These are phyloP conservation scores for Cinara cedri DNA, from an alignment of 2,888 invertebrate species.

Conservation along the genomic window DNA sequence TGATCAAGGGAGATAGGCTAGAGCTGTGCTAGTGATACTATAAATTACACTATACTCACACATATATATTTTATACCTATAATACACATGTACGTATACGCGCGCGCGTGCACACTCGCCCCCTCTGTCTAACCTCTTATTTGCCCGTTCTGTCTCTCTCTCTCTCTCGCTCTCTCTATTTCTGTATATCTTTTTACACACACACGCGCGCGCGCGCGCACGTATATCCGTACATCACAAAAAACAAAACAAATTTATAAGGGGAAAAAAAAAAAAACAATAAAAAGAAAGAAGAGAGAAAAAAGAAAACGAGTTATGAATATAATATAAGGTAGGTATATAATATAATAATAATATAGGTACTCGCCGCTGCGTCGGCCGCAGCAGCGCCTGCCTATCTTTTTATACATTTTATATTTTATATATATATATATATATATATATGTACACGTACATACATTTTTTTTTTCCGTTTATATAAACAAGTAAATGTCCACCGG, in stretches of 20 bases:
- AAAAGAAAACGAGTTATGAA: slow-evolving; percentile 56
- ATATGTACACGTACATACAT: slow-evolving; percentile 25
- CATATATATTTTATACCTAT: too few relatives aligned
- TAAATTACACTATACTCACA: slow-evolving; percentile 49
- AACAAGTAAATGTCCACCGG: slow-evolving; percentile 51
- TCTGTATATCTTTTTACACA: neutral
- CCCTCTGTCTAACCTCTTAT: neutral
- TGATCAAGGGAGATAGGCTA: slow-evolving; percentile 53
- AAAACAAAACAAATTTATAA: slow-evolving; percentile 55
- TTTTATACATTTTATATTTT: neutral
- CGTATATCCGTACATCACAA: neutral
- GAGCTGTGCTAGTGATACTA: slow-evolving; percentile 50
- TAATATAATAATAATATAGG: too few relatives aligned
- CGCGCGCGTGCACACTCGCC: neutral
- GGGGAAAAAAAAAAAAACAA: slow-evolving; percentile 15
- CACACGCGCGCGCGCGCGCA: neutral
- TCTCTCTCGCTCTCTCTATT: too few relatives aligned
- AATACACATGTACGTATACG: neutral
- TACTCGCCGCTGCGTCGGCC: neutral
- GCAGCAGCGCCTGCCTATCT: slow-evolving; percentile 2
- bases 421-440: slow-evolving; percentile 15
- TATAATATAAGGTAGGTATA: too few relatives aligned
- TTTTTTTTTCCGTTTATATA: slow-evolving; percentile 30
- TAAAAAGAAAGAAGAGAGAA: slow-evolving; percentile 8
- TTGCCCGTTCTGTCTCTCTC: neutral